Evolutionary conservation across 2,797 vertebrate genomes (phyloP), one percentile per base, ranked within the genome.

Genomic region (Parambassis ranga): DNA sequence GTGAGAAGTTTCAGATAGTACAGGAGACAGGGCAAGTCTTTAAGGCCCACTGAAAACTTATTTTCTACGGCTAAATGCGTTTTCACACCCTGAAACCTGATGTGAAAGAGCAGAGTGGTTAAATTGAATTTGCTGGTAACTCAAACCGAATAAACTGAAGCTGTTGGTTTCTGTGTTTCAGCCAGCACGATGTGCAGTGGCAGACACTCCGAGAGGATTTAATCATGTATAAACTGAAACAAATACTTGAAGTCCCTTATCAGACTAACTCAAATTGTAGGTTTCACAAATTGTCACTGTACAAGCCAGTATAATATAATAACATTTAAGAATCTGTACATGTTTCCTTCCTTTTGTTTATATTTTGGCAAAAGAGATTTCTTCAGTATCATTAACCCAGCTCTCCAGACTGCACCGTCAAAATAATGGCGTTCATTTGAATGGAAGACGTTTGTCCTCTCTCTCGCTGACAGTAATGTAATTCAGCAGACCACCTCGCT

Each of bases 391-490:
- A 82, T 80, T 81, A 81, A 75, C 39, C 35, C 51, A 67, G 64
- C 64, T 59, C 35, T 67, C 43, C 59, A 48, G 65, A 75, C 71
- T n/a, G 5, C 3, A 32, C 71, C 76, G 76, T 79, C 76, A 75
- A 77, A 89, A 81, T 73, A 55, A 90, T 77, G 65, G 71, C 69
- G 36, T 84, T 73, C 62, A 82, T 89, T 85, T 86, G 65, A 83
- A 75, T 82, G 61, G 64, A 74, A 85, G 67, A 20, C 76, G 60
- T 81, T 89, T 81, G 81, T 85, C 84, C 85, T 83, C 80, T 77
- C 74, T 47, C 78, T 86, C 75, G 19, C 73, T 88, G 91, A 89
- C 87, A 86, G 71, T 90, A 90, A 88, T 90, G 87, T 79, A 75
- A 90, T 90, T 87, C 87, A 79, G 68, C 39, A 77, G 83, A 77